Conservation (phyloP, 2,888 invertebrate species). For the Digitonthophagus gazella region DNA sequence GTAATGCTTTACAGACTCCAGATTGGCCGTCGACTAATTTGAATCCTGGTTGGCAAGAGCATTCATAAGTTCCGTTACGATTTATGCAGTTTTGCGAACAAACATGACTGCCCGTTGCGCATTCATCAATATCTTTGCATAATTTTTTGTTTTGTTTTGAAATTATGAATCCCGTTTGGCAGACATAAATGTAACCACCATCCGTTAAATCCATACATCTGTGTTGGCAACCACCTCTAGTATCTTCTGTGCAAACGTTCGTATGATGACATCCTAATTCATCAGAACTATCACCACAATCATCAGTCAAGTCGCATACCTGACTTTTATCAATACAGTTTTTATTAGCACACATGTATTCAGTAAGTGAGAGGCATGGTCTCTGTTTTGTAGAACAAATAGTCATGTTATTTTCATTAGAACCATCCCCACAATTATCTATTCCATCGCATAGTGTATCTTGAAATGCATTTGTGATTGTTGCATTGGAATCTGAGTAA, state of each 20-base stretch:
- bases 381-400: conserved; percentile 74
- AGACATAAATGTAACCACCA: conserved; percentile 87
- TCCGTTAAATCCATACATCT: conserved; percentile 82
- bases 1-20: conserved; percentile 76
- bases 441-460: conserved; percentile 85
- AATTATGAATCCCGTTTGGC: conserved; percentile 83
- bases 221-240: conserved; percentile 85
- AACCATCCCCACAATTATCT: conserved; percentile 92
- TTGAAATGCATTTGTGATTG: conserved; percentile 74
- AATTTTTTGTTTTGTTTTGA: conserved; percentile 76
- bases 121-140: conserved; percentile 90
- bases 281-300: conserved; percentile 88
- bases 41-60: conserved; percentile 84
- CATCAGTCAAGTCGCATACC: conserved; percentile 86
- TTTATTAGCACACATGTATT: conserved; percentile 86
- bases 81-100: conserved; percentile 95
- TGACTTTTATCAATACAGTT: conserved; percentile 76
- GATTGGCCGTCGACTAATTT: conserved; percentile 70
- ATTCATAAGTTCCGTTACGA: conserved; percentile 84
- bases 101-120: conserved; percentile 74
- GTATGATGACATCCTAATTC: conserved; percentile 84
- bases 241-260: conserved; percentile 58
- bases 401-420: conserved; percentile 94
- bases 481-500: conserved; percentile 50
- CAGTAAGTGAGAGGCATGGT: conserved; percentile 73